Conservation (phyloP, 2,113 vertebrate genomes). For the Ginglymostoma cirratum region DNA sequence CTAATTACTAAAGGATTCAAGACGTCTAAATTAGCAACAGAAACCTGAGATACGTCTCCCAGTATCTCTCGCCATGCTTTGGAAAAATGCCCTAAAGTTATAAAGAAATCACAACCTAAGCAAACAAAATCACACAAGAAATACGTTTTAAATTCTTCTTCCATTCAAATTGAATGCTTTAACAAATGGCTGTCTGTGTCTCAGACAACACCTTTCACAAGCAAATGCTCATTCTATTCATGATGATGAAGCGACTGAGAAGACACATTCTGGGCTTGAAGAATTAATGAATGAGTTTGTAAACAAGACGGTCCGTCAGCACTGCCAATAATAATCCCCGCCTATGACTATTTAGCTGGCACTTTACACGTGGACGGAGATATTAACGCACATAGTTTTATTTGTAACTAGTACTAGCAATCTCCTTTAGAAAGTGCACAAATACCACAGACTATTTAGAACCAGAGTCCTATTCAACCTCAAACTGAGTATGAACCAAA, state of each 20-base stretch:
- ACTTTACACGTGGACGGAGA: constrained; percentile 43
- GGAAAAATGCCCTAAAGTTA: not conserved
- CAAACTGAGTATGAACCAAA: not conserved
- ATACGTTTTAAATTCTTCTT: constrained; percentile 56
- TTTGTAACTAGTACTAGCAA: not conserved
- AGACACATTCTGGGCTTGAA: constrained; percentile 45
- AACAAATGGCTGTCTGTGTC: constrained; percentile 53
- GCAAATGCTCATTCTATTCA: constrained; percentile 56
- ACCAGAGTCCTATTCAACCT: not conserved
- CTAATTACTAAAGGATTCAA: not conserved
- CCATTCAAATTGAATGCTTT: constrained; percentile 54
- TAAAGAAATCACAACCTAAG: constrained; percentile 47
- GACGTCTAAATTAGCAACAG: not conserved
- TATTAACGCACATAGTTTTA: not conserved
- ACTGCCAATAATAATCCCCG: constrained; percentile 41
- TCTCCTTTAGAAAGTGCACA: not conserved
- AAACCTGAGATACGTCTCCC: too few relatives aligned
- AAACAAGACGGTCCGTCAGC: constrained; percentile 39
- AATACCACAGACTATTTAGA: not conserved
- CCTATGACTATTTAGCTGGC: constrained; percentile 40
- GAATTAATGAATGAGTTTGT: constrained; percentile 40
- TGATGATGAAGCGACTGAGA: constrained; percentile 45
- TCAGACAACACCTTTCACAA: constrained; percentile 53
- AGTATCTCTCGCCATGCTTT: not conserved
- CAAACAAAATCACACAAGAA: constrained; percentile 52